Conservation (phyloP, 2,113 vertebrate species). For the Drymodes brunneopygia region DNA sequence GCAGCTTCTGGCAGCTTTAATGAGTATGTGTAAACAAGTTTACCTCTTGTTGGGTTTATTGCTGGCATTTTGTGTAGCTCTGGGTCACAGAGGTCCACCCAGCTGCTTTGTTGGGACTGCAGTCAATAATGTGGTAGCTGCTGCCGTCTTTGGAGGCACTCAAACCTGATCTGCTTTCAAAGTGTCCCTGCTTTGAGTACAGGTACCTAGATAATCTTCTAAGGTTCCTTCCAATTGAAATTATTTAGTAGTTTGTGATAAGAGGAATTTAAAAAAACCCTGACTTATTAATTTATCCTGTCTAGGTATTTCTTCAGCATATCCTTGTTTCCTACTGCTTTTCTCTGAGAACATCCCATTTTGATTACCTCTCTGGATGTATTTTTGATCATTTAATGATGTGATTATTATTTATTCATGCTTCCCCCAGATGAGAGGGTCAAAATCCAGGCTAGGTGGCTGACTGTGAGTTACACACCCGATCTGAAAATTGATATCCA, state of each 20-base stretch:
- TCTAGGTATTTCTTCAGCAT: neutral
- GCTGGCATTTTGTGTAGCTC: too few relatives aligned
- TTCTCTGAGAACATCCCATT: neutral
- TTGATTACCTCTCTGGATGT: neutral
- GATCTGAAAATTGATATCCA: neutral
- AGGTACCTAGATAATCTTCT: neutral
- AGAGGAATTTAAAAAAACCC: neutral
- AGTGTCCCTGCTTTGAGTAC: neutral
- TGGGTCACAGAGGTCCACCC: neutral
- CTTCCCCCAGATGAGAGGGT: neutral
- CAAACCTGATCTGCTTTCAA: neutral
- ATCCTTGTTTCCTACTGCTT: neutral
- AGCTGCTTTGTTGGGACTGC: neutral
- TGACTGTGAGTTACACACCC: neutral
- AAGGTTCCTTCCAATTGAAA: neutral
- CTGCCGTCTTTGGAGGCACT: neutral
- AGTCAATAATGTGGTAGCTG: neutral
- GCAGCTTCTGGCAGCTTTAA: neutral
- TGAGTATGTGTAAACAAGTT: rapidly evolving
- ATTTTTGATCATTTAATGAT: neutral
- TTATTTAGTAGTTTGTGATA: neutral
- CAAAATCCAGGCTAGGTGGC: neutral
- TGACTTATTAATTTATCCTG: neutral
- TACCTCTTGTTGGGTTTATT: neutral
- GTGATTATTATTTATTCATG: neutral